Percentiles rank a stretch among this genome's conserved stretches.
Conservation (phyloP, 64 coral and sea anemone species). For the Pocillopora verrucosa region DNA sequence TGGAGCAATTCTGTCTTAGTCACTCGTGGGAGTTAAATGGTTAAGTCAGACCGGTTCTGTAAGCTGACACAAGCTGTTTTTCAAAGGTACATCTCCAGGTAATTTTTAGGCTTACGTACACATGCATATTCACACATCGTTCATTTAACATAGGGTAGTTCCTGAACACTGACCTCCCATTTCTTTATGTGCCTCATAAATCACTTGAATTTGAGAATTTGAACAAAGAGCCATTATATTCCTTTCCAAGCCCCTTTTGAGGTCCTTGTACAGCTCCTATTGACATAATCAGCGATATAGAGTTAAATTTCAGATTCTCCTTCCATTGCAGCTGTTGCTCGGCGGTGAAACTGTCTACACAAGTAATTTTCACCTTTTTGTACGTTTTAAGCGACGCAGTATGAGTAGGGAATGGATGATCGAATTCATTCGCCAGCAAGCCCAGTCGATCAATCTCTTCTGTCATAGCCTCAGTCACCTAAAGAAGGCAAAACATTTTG, state of each 20-base stretch:
- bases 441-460: constrained; percentile 94
- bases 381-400: constrained; percentile 87
- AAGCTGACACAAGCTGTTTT: too few species aligned
- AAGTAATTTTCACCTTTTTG: constrained; percentile 69
- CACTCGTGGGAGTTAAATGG: too few species aligned
- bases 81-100: too few species aligned
- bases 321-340: too few species aligned
- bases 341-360: too few species aligned
- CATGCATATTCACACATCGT: too few species aligned
- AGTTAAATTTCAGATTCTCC: too few species aligned
- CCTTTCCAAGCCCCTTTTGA: constrained; percentile 79
- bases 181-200: constrained; percentile 76
- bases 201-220: constrained; percentile 82
- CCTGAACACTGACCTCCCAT: constrained; percentile 68
- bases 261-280: constrained; percentile 77
- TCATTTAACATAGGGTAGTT: background rate
- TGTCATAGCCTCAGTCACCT: constrained; percentile 96
- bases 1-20: too few species aligned
- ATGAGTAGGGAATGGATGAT: constrained; percentile 96
- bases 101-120: too few species aligned
- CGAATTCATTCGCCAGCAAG: constrained; percentile 92
- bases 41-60: too few species aligned
- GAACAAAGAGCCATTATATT: constrained; percentile 89
- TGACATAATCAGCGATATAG: too few species aligned
- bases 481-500: background rate